These are phyloP conservation scores for Platyscelio sp. DNA, from an alignment of 2,888 invertebrate species.

Conservation along the genomic window DNA sequence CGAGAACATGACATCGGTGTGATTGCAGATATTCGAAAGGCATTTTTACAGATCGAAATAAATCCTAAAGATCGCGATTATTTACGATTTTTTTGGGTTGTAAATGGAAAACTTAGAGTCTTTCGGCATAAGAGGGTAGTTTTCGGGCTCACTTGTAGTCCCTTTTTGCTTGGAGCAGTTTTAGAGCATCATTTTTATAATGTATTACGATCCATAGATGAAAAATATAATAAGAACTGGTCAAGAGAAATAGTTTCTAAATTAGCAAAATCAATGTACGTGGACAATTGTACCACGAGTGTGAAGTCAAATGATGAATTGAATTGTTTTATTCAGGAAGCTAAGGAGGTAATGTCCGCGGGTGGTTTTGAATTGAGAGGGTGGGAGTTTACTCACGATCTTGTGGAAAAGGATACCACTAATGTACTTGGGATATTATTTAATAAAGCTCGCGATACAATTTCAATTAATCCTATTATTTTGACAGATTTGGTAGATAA, in stretches of 20 bases:
- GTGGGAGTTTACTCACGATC: slow-evolving; percentile 47
- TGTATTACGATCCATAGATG: not conserved
- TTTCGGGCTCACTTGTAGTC: slow-evolving; percentile 73
- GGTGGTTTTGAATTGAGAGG: slow-evolving; percentile 64
- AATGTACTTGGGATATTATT: slow-evolving; percentile 31
- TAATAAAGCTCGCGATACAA: slow-evolving; percentile 59
- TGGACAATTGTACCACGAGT: slow-evolving; percentile 68
- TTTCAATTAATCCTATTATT: slow-evolving; percentile 47
- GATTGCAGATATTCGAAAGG: slow-evolving; percentile 67
- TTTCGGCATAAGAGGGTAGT: slow-evolving; percentile 71
- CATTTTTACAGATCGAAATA: slow-evolving; percentile 67
- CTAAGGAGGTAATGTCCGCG: slow-evolving; percentile 11
- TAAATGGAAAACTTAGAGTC: slow-evolving; percentile 44
- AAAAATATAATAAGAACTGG: not conserved
- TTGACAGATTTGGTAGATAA: not conserved
- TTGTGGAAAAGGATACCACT: slow-evolving; percentile 20
- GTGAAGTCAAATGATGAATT: slow-evolving; percentile 28
- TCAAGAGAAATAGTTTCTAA: slow-evolving; percentile 41
- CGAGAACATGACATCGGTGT: slow-evolving; percentile 65
- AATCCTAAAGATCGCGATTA: slow-evolving; percentile 61
- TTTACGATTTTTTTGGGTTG: slow-evolving; percentile 38
- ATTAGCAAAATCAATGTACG: slow-evolving; percentile 67
- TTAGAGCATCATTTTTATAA: slow-evolving; percentile 46
- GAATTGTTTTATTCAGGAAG: slow-evolving; percentile 29
- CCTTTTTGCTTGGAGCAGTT: slow-evolving; percentile 72